Evolutionary conservation across 1,140 invertebrate genomes (phyloP), one percentile per base, ranked within the genome.

Genomic region (Wasmannia auropunctata): DNA sequence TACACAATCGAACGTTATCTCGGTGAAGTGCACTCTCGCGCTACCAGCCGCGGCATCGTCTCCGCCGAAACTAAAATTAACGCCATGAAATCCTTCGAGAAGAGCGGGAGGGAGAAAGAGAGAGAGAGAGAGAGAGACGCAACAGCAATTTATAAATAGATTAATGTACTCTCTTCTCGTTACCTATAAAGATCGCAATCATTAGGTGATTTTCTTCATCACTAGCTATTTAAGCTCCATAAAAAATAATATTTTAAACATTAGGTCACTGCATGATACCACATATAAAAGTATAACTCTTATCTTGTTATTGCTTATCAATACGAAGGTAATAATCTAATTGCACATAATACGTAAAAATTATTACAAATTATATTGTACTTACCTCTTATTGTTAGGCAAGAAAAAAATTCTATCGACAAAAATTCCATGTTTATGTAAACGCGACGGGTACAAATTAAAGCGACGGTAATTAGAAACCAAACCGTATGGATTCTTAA

Each of bases 51-150:
- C 83, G 88, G 72, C 74, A 83, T 89, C 88, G 67, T 91, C 85
- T 88, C 76, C 69, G 85, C 75, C 75, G 90, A 93, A 92, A 93
- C 93, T 94, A 94, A 94, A 93, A 93, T 94, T 94, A 94, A 91
- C 91, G 86, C 85, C 90, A 88, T 85, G 60, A 91, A 92, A 93
- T 93, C 86, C 74, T 88, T 89, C 81, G 79, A 88, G 90, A 88
- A 8, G 43, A 46, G 40, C 56, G 62, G 16, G 31, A 63, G 60
- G 19, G 72, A 46, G 67, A 74, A 37, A 72, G 22, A 58, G 16
- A 62, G 25, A 86, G 85, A 81, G 25, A 69, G 31, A 83, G 63
- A 81, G 85, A 60, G n/a, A 85, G 31, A 28, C 6, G 34, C n/a
- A 62, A 37, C n/a, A 75, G 74, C 86, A 86, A 81, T 85, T 90